Conservation (phyloP, 2,113 vertebrate species). For the Pavo muticus region DNA sequence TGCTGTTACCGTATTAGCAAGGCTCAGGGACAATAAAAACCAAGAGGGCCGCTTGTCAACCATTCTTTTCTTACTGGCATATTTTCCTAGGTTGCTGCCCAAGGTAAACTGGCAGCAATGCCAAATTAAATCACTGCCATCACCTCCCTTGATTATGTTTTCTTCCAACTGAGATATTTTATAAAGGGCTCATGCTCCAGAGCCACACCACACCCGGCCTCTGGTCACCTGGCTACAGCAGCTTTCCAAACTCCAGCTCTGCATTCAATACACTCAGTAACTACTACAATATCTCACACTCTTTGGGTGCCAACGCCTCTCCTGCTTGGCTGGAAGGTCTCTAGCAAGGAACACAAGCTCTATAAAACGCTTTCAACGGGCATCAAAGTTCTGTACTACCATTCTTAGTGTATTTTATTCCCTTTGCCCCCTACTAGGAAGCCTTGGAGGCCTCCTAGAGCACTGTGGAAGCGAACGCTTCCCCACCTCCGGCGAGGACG, state of each 20-base stretch:
- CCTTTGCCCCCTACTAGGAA: fast-evolving
- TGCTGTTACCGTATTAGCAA: slow-evolving; percentile 4
- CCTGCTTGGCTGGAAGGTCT: fast-evolving
- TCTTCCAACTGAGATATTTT: neutral
- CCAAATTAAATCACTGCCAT: neutral
- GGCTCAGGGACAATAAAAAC: slow-evolving; percentile 15
- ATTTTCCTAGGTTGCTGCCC: neutral
- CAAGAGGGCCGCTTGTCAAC: neutral
- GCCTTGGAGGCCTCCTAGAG: neutral
- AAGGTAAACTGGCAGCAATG: neutral
- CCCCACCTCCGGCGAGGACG: fast-evolving
- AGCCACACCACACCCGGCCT: neutral
- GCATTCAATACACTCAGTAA: neutral
- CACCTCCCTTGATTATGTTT: fast-evolving
- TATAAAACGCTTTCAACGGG: neutral
- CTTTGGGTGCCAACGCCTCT: neutral
- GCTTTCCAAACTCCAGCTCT: neutral
- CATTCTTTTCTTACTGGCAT: slow-evolving; percentile 22
- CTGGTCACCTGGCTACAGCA: neutral
- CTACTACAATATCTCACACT: neutral
- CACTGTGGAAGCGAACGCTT: fast-evolving
- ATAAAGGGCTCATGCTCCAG: fast-evolving
- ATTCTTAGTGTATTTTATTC: fast-evolving
- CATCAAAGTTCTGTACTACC: fast-evolving
- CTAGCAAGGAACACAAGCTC: neutral